Conservation (phyloP, 53 echinoderm and acorn worm species). For the Luidia sarsii region DNA sequence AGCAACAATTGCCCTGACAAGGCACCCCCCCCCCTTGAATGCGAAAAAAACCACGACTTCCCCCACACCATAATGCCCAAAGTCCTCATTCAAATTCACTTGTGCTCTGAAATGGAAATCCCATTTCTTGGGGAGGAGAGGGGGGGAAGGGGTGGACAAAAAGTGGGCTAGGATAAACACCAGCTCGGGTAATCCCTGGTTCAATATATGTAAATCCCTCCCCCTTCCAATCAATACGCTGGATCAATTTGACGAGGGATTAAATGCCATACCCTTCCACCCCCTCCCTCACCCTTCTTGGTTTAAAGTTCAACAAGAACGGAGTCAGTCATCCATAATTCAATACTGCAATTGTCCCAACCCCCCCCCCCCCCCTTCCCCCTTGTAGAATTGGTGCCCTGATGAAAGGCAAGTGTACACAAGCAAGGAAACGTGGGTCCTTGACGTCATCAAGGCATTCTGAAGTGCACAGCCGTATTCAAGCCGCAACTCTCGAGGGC, state of each 20-base stretch:
- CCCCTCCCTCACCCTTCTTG: too few species aligned
- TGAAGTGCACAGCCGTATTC: too few species aligned
- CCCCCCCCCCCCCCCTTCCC: neutral
- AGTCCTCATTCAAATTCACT: conserved; percentile 22
- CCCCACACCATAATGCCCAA: too few species aligned
- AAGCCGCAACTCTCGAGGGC: too few species aligned
- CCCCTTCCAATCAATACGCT: neutral
- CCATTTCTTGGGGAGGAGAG: too few species aligned
- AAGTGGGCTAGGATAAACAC: neutral
- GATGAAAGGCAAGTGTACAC: neutral
- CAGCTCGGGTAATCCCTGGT: conserved; percentile 7
- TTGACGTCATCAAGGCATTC: neutral
- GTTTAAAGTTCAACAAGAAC: neutral
- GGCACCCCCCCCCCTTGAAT: too few species aligned
- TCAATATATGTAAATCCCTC: conserved; percentile 41
- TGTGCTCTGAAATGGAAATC: conserved; percentile 9
- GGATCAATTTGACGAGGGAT: conserved; percentile 29
- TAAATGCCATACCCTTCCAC: too few species aligned
- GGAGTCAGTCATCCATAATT: neutral
- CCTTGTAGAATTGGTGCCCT: neutral
- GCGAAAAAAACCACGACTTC: too few species aligned
- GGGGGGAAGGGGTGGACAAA: neutral
- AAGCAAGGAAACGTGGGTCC: neutral
- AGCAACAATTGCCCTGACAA: too few species aligned
- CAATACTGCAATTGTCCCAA: too few species aligned